Conservation (phyloP, 1,140 invertebrate species). For the Philopotamus ludificatus region DNA sequence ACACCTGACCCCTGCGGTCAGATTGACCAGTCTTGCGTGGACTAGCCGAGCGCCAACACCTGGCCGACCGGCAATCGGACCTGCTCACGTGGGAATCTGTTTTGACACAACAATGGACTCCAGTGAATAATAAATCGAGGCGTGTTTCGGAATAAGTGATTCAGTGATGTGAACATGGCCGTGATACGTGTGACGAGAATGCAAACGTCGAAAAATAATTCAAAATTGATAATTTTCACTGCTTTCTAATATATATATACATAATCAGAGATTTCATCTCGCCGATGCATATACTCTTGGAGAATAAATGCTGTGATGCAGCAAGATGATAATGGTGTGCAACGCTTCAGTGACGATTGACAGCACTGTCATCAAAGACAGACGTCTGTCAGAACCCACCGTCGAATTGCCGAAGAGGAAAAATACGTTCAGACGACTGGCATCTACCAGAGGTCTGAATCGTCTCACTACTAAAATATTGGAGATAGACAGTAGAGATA, state of each 20-base stretch:
- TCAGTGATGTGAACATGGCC: too few species aligned
- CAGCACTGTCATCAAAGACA: constrained; percentile 23
- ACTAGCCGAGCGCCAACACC: background rate
- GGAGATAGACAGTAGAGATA: constrained; percentile 8
- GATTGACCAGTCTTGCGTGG: constrained; percentile 14
- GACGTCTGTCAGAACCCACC: constrained; percentile 21
- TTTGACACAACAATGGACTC: too few species aligned
- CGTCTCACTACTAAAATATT: background rate
- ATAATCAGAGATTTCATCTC: too few species aligned
- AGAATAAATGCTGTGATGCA: too few species aligned
- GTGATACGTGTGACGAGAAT: too few species aligned
- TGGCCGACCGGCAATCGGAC: background rate
- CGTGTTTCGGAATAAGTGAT: too few species aligned
- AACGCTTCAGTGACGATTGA: constrained; percentile 19
- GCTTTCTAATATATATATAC: too few species aligned
- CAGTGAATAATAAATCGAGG: too few species aligned
- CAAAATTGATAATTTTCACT: too few species aligned
- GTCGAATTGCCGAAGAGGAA: constrained; percentile 42
- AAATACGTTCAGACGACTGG: constrained; percentile 53
- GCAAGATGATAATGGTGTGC: constrained; percentile 35
- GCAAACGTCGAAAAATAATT: too few species aligned
- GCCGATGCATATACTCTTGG: too few species aligned
- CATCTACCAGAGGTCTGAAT: constrained; percentile 59
- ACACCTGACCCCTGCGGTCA: constrained; percentile 6
- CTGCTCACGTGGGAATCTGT: constrained; percentile 15